Percentiles rank a stretch among this genome's conserved stretches.
Evolutionary conservation across 2,888 invertebrate genomes (phyloP).

Genomic region (Crioceris asparagi): DNA sequence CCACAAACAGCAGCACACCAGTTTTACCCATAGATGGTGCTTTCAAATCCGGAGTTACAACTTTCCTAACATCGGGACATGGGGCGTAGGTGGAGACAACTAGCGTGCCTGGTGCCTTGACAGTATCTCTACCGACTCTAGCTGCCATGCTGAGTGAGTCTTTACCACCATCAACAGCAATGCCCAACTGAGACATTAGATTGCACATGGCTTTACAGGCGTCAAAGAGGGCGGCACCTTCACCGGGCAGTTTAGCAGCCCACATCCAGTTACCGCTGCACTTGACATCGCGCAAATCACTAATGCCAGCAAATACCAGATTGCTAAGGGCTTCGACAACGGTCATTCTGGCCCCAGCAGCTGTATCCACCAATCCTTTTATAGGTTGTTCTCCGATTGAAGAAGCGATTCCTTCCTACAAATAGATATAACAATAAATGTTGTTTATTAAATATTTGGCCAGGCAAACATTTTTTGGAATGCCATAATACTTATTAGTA

Average conservation of each 20-base stretch:
- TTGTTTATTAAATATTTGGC: too few species aligned
- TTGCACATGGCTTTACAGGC: conserved; percentile 84
- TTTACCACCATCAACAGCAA: conserved; percentile 93
- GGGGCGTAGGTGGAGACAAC: conserved; percentile 96
- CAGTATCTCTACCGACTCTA: conserved; percentile 56
- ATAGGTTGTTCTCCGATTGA: conserved; percentile 96
- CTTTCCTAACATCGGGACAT: conserved; percentile 71
- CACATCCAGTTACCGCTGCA: conserved; percentile 99
- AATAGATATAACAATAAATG: neutral
- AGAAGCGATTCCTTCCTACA: conserved; percentile 73
- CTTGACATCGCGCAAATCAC: conserved; percentile 74
- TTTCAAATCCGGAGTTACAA: conserved; percentile 87
- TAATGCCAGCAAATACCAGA: conserved; percentile 64
- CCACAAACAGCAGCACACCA: conserved; percentile 66
- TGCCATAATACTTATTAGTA: too few species aligned
- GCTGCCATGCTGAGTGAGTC: conserved; percentile 96
- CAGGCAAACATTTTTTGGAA: too few species aligned
- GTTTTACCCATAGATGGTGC: conserved; percentile 47
- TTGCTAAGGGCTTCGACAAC: conserved; percentile 92
- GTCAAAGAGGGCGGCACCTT: conserved; percentile 77
- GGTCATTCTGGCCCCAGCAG: conserved; percentile 85
- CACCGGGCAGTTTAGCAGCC: conserved; percentile 90
- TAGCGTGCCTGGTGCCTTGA: conserved; percentile 77
- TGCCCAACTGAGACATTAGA: conserved; percentile 67
- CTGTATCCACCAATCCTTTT: conserved; percentile 76